Evolutionary conservation across 2,113 vertebrate species (phyloP), one percentile per base, ranked within the genome.

Genomic region (Poecilia latipinna): DNA sequence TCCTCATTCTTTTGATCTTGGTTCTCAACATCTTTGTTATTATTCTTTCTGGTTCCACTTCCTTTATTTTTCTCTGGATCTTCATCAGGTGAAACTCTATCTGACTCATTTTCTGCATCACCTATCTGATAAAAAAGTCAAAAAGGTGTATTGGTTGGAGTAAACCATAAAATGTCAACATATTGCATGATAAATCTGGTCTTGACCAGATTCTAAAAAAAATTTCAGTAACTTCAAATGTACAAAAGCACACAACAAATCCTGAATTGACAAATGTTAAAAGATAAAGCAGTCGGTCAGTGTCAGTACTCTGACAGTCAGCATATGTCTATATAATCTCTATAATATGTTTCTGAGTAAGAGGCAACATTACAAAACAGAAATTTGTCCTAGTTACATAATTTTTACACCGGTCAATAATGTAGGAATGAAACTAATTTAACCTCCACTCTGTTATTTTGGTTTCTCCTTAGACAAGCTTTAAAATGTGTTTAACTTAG

Each of bases 81-180:
- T 69, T 95, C 94, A 15, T 90, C 88, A 0, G 86, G 69, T 0
- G 1, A 76, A 0, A 2, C 19, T 74, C 83, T 90, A 72, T 92
- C 93, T 48, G 66, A 65, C n/a, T 95, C 94, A 2, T 67, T 88
- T 68, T 94, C 93, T 60, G 77, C 83, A 70, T 94, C 94, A 57
- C 92, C 80, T 4, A 95, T 95, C 95, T 95, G 28, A 65, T 70
- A 64, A 10, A 1, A 22, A 54, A 65, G 5, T 22, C 4, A 4
- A 54, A 64, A 32, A 31, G 24, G 8, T 51, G 24, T 1, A 29
- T 8, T 1, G 11, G 8, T 17, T 24, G 28, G 28, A 37, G 2
- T n/a, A 22, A 35, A 51, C 12, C 17, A 60, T 5, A n/a, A 35
- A 12, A 10, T 42, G 4, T 42, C 3, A 42, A 42, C 39, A 42